phyloP scores from a whole-genome alignment of 37 sponge, comb jelly and placozoan genomes.

The Dysidea cf. avara region DNA sequence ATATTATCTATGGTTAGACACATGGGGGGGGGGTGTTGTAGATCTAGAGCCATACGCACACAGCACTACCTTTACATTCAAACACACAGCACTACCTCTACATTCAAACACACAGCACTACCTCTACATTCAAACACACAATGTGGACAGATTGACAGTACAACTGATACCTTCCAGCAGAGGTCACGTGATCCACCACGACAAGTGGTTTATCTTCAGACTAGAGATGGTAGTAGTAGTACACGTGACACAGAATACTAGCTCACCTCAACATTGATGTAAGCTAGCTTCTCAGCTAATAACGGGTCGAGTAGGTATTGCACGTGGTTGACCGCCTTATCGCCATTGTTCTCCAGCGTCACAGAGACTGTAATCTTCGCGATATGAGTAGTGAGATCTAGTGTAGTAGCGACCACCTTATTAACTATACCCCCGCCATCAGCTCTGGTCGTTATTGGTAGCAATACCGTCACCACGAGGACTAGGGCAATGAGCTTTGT shows the following conservation, averaged over 20 bases:
- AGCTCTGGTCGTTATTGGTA: too few relatives aligned
- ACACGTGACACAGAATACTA: background rate
- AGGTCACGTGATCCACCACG: background rate
- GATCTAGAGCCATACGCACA: too few relatives aligned
- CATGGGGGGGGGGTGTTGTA: too few relatives aligned
- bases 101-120: too few relatives aligned
- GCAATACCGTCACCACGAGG: too few relatives aligned
- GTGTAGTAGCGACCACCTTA: slow-evolving; percentile 14
- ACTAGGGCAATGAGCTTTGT: too few relatives aligned
- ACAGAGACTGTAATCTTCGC: slow-evolving; percentile 27
- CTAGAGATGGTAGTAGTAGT: background rate
- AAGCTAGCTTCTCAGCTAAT: slow-evolving; percentile 29
- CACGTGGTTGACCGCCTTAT: background rate
- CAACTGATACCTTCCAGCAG: background rate
- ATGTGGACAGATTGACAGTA: background rate
- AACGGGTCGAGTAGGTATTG: slow-evolving; percentile 25
- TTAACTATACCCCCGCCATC: too few relatives aligned
- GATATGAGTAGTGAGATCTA: slow-evolving; percentile 49
- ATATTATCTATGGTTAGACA: too few relatives aligned
- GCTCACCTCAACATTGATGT: slow-evolving; percentile 51
- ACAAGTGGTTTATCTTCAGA: background rate
- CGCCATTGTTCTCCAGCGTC: slow-evolving; percentile 39
- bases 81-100: too few relatives aligned
- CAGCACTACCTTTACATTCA: too few relatives aligned
- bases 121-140: too few relatives aligned